A percentile compares a stretch with the other conserved stretches of the same genome.
These are phyloP conservation scores for Syrphus vitripennis DNA, from an alignment of 2,888 invertebrate species.

Conservation along the genomic window DNA sequence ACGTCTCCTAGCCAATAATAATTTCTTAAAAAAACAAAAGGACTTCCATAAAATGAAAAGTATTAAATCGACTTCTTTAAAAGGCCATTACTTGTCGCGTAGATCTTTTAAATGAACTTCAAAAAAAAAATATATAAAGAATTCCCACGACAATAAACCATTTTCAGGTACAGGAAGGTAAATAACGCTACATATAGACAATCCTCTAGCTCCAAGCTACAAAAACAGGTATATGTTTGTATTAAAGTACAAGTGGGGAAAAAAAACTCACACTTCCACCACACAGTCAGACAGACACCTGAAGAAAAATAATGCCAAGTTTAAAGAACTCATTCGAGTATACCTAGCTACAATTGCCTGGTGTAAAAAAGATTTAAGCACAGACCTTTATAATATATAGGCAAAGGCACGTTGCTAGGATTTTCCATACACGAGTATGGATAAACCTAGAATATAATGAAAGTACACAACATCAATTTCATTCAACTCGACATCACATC, in stretches of 20 bases:
- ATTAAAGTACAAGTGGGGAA: neutral
- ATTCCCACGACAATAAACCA: slow-evolving; percentile 7
- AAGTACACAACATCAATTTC: slow-evolving; percentile 57
- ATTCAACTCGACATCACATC: slow-evolving; percentile 64
- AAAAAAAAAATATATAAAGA: neutral
- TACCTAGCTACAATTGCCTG: neutral
- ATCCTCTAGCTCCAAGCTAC: too few species aligned
- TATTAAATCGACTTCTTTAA: neutral
- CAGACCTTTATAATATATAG: slow-evolving; percentile 35
- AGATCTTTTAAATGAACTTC: neutral
- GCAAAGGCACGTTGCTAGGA: slow-evolving; percentile 49
- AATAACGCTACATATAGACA: neutral
- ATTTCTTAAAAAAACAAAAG: neutral
- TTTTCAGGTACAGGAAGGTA: neutral
- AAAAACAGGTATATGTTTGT: neutral
- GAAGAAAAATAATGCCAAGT: neutral
- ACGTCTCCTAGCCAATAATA: neutral
- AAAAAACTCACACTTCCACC: neutral
- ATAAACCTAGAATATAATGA: too few species aligned
- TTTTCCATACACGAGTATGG: slow-evolving; percentile 24
- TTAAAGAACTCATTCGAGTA: neutral
- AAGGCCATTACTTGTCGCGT: neutral
- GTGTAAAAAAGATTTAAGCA: slow-evolving; percentile 51
- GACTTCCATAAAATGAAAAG: neutral
- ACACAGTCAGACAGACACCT: neutral